A percentile compares a stretch with the other conserved stretches of the same genome.
These are phyloP conservation scores for Phaethornis superciliosus DNA, from an alignment of 2,113 vertebrate species.

Conservation along the genomic window DNA sequence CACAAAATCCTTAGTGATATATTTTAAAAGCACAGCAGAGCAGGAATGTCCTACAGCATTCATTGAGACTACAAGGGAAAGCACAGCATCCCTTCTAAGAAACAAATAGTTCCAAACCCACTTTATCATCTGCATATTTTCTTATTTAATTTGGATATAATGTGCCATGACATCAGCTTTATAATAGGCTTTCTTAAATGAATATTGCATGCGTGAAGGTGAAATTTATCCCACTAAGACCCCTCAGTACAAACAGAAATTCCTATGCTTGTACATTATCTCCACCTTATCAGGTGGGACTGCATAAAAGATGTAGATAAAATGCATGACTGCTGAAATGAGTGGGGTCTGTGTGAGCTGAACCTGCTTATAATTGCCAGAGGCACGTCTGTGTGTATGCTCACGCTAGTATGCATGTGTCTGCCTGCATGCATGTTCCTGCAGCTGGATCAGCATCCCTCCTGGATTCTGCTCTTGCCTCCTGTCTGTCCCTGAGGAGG, in stretches of 20 bases:
- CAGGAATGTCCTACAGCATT: neutral
- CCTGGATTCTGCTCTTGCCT: neutral
- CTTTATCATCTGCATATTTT: neutral
- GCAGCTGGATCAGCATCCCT: neutral
- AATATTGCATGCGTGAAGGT: neutral
- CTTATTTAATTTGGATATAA: neutral
- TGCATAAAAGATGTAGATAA: neutral
- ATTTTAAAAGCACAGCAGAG: neutral
- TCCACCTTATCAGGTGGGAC: neutral
- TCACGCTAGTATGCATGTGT: fast-evolving
- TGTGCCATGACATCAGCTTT: neutral
- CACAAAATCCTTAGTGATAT: neutral
- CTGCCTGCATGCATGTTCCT: neutral
- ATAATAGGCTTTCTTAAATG: neutral
- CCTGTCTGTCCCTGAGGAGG: fast-evolving
- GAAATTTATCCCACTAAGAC: neutral
- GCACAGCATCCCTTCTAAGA: neutral
- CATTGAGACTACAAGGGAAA: neutral
- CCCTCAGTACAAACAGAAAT: neutral
- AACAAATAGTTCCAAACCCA: neutral
- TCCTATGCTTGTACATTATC: neutral
- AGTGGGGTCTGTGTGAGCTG: neutral
- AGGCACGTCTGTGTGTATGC: fast-evolving
- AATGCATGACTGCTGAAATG: neutral
- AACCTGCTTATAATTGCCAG: neutral